Evolutionary conservation across 1,140 invertebrate genomes (phyloP).

Genomic region (Dermatophagoides farinae): DNA sequence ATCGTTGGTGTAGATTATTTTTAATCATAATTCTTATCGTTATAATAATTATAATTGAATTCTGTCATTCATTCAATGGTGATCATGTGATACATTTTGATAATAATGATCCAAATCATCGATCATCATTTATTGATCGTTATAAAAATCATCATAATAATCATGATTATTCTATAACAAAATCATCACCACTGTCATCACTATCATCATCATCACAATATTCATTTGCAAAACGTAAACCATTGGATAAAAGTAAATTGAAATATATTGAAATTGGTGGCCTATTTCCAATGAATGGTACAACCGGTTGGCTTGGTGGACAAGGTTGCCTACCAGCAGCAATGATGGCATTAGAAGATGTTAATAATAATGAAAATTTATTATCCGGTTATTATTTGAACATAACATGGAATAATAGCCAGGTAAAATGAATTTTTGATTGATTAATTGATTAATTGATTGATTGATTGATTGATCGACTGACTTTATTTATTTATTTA

Average conservation of each 20-base stretch:
- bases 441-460: background rate
- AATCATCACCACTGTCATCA: background rate
- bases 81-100: too few species aligned
- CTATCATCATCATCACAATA: background rate
- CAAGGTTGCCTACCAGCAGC: slow-evolving; percentile 85
- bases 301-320: slow-evolving; percentile 73
- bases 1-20: too few species aligned
- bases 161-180: background rate
- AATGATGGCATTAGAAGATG: slow-evolving; percentile 78
- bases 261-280: slow-evolving; percentile 83
- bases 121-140: too few species aligned
- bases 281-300: slow-evolving; percentile 84
- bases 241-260: slow-evolving; percentile 3
- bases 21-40: too few species aligned
- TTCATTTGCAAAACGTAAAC: background rate
- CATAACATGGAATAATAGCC: slow-evolving; percentile 87
- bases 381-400: slow-evolving; percentile 73
- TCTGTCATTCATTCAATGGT: too few species aligned
- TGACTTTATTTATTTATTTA: too few species aligned
- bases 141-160: too few species aligned
- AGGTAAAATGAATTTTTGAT: slow-evolving; percentile 41
- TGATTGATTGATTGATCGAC: background rate
- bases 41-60: too few species aligned
- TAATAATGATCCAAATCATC: too few species aligned
- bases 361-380: slow-evolving; percentile 70